phyloP scores from a whole-genome alignment of 2,797 vertebrate species.

The Phoebastria nigripes region DNA sequence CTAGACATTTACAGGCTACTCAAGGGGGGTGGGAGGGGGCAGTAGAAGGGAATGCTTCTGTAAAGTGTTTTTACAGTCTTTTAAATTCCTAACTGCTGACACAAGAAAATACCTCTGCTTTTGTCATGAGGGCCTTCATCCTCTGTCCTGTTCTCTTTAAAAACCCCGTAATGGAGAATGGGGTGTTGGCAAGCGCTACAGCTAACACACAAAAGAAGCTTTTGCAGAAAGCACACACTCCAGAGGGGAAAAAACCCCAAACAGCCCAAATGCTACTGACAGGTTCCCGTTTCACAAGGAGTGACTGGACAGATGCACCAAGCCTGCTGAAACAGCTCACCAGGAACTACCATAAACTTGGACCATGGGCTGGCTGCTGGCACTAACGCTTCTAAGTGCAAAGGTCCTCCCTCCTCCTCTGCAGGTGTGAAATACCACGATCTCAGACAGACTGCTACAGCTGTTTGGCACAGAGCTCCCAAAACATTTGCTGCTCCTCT shows the following conservation, averaged over 20 bases:
- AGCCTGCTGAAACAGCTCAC: background rate
- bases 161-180: background rate
- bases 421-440: rapidly evolving
- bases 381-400: background rate
- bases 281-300: background rate
- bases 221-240: background rate
- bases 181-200: background rate
- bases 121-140: background rate
- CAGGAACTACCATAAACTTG: background rate
- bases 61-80: background rate
- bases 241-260: rapidly evolving
- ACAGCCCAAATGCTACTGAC: background rate
- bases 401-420: background rate
- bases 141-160: background rate
- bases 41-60: background rate
- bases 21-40: rapidly evolving
- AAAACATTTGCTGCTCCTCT: background rate
- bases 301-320: background rate
- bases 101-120: background rate
- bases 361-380: background rate
- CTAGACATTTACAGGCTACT: background rate
- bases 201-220: background rate
- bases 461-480: background rate
- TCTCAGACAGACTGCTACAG: background rate
- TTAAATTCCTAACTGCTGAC: background rate